A percentile compares a stretch with the other conserved stretches of the same genome.
Evolutionary conservation across 1,140 invertebrate species (phyloP).

Genomic region (Trichonephila clavipes): DNA sequence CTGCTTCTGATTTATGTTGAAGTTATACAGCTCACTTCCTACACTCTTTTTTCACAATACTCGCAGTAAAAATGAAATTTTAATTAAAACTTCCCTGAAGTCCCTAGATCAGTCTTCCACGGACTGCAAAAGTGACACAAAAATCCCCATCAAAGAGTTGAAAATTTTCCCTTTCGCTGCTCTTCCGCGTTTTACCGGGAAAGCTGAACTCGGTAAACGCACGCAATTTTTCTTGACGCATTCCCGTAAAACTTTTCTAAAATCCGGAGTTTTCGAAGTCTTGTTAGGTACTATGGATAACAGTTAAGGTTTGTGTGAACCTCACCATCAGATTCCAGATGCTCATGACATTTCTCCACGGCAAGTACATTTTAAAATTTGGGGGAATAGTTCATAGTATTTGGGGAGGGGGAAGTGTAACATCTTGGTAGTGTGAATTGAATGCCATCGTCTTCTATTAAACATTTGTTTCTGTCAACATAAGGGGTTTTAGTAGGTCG

Average conservation of each 20-base stretch:
- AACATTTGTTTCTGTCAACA: not conserved
- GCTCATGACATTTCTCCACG: not conserved
- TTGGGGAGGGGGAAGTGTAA: not conserved
- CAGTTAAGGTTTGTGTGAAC: not conserved
- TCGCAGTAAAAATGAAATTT: no score
- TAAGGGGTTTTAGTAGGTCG: not conserved
- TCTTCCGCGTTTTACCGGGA: not conserved
- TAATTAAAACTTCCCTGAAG: no score
- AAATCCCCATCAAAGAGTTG: not conserved
- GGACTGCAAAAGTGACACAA: not conserved
- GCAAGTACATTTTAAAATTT: not conserved
- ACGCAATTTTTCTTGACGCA: constrained; percentile 13
- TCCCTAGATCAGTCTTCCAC: no score
- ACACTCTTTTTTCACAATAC: no score
- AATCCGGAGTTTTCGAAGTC: not conserved
- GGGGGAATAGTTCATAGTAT: not conserved
- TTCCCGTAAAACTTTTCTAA: not conserved
- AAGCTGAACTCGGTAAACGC: not conserved
- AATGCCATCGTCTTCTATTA: not conserved
- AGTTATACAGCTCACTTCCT: no score
- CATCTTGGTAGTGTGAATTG: not conserved
- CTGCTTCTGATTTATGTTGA: no score
- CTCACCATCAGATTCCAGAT: not conserved
- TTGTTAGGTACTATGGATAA: constrained; percentile 14
- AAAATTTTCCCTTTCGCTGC: not conserved